Evolutionary conservation across 2,888 invertebrate genomes (phyloP).

Genomic region (Dendrolimus pini): DNA sequence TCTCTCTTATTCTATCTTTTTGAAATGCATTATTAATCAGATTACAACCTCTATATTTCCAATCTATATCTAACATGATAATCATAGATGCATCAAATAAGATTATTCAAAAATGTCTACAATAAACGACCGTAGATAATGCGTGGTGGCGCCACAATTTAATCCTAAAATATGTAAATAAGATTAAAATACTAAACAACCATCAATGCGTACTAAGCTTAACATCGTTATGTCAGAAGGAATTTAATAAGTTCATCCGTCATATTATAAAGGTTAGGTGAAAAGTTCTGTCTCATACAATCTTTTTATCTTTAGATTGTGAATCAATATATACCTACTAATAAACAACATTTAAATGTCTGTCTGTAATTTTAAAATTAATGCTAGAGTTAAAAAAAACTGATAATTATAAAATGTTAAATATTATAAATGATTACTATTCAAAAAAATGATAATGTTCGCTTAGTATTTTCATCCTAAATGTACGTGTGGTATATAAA

Average conservation of each 20-base stretch:
- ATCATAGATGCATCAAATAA: neutral
- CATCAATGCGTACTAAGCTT: conserved; percentile 23
- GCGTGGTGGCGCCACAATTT: neutral
- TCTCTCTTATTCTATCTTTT: neutral
- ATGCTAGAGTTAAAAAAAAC: too few relatives aligned
- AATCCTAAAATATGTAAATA: neutral
- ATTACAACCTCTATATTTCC: neutral
- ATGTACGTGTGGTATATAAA: too few relatives aligned
- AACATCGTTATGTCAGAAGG: neutral
- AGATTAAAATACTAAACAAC: neutral
- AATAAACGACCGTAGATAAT: neutral
- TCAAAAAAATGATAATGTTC: too few relatives aligned
- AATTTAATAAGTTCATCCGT: neutral
- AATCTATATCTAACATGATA: neutral
- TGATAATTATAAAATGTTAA: too few relatives aligned
- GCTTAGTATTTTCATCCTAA: too few relatives aligned
- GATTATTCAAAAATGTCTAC: neutral
- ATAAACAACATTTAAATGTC: too few relatives aligned
- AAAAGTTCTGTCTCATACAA: neutral
- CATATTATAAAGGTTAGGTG: conserved; percentile 15
- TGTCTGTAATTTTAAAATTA: too few relatives aligned
- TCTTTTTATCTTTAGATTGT: neutral
- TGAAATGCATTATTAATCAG: neutral
- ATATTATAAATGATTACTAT: too few relatives aligned
- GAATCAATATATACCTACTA: too few relatives aligned